These are phyloP conservation scores for Tetragonisca angustula DNA, from an alignment of 2,888 invertebrate species.

Conservation along the genomic window DNA sequence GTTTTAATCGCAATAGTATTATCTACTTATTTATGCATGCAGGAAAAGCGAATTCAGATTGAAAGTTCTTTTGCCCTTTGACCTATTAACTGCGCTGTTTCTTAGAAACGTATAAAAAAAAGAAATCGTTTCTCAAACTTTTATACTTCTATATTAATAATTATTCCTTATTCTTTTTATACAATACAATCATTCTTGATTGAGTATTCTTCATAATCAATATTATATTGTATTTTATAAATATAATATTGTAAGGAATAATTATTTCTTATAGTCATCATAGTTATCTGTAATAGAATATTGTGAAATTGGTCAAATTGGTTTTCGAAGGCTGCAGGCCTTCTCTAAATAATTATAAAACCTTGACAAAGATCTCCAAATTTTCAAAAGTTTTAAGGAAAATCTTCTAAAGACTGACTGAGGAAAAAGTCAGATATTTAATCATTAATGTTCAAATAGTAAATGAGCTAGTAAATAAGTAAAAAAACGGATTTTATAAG, in stretches of 20 bases:
- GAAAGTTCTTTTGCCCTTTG: no score
- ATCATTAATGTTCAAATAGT: not conserved
- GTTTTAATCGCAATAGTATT: no score
- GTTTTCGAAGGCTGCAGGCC: not conserved
- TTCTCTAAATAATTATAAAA: not conserved
- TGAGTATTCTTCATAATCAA: not conserved
- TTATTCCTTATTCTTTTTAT: not conserved
- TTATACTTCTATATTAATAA: no score
- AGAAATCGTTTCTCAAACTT: no score
- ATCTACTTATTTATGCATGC: no score
- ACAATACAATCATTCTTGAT: not conserved
- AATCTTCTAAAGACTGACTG: not conserved
- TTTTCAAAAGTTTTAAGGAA: not conserved
- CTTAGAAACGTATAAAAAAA: no score
- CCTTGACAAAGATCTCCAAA: not conserved
- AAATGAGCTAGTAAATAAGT: no score
- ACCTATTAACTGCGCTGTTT: no score
- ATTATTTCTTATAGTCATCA: not conserved
- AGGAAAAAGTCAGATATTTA: not conserved
- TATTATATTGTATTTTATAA: no score
- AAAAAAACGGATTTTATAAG: no score
- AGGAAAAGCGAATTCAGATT: no score
- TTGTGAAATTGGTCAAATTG: not conserved
- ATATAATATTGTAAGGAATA: no score
- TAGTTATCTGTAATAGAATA: not conserved